A percentile compares a stretch with the other conserved stretches of the same genome.
These are phyloP conservation scores for Euplexia lucipara DNA, from an alignment of 2,888 invertebrate genomes.

Conservation along the genomic window DNA sequence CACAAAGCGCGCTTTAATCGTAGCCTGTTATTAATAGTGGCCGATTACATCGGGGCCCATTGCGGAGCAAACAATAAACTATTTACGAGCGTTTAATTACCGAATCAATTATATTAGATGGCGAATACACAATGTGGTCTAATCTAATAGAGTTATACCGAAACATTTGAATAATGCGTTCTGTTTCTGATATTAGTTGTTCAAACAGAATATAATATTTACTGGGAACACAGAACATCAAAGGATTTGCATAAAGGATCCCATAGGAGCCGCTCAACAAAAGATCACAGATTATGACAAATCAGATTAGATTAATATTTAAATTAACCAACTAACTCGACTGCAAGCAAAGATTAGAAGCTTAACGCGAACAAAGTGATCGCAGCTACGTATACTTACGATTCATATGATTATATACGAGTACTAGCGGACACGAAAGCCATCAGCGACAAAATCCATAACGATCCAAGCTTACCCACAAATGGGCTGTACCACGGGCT, in stretches of 20 bases:
- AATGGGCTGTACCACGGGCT: constrained; percentile 16
- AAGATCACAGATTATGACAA: constrained; percentile 1
- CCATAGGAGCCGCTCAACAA: not conserved
- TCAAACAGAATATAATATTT: not conserved
- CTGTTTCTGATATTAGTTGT: not conserved
- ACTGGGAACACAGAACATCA: not conserved
- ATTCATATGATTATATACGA: not conserved
- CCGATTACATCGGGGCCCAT: constrained; percentile 63
- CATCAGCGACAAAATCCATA: constrained; percentile 23
- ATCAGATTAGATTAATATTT: not conserved
- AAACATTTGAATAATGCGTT: not conserved
- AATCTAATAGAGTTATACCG: constrained; percentile 5
- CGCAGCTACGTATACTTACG: not conserved
- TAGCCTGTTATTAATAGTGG: constrained; percentile 65
- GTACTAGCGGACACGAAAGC: not conserved
- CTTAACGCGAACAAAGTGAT: constrained; percentile 9
- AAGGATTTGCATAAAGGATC: not conserved
- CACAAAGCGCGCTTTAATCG: constrained; percentile 70
- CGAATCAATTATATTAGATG: constrained; percentile 46
- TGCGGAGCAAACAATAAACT: constrained; percentile 56
- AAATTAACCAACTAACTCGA: constrained; percentile 1
- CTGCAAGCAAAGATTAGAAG: not conserved
- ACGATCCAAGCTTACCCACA: constrained; percentile 36
- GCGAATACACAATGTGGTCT: constrained; percentile 15
- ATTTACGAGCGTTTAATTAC: constrained; percentile 59